These are phyloP conservation scores for Syngnathoides biaculeatus DNA, from an alignment of 2,113 vertebrate genomes.

Conservation along the genomic window DNA sequence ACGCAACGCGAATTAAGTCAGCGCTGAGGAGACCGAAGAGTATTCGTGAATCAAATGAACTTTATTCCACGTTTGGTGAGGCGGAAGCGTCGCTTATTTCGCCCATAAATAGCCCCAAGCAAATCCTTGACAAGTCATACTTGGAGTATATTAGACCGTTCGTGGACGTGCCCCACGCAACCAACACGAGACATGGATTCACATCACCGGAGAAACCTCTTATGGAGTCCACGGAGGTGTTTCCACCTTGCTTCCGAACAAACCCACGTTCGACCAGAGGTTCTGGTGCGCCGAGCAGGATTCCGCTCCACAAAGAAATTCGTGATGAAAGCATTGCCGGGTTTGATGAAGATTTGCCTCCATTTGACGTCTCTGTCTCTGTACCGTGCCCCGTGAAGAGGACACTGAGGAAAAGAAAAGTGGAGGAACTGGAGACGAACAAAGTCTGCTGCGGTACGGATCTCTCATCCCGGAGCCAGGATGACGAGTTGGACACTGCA, in stretches of 20 bases:
- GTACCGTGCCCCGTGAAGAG: constrained; percentile 54
- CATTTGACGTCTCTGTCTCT: constrained; percentile 11
- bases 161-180: not conserved
- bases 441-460: not conserved
- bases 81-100: constrained; percentile 60
- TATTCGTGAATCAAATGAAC: not conserved
- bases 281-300: not conserved
- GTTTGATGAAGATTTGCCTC: constrained; percentile 18
- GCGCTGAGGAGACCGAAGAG: constrained; percentile 13
- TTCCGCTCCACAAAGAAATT: no score
- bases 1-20: not conserved
- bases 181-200: not conserved
- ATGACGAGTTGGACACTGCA: not conserved
- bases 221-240: constrained; percentile 27
- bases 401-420: constrained; percentile 40
- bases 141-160: not conserved
- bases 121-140: not conserved
- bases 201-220: constrained; percentile 4
- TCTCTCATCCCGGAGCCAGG: not conserved
- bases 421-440: not conserved
- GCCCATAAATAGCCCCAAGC: constrained; percentile 51
- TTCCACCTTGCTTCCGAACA: not conserved
- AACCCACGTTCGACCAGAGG: not conserved
- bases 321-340: not conserved
- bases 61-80: constrained; percentile 15